Base-by-base conservation (phyloP, 2,797 vertebrate species). In the Micrastur ruficollis region DNA sequence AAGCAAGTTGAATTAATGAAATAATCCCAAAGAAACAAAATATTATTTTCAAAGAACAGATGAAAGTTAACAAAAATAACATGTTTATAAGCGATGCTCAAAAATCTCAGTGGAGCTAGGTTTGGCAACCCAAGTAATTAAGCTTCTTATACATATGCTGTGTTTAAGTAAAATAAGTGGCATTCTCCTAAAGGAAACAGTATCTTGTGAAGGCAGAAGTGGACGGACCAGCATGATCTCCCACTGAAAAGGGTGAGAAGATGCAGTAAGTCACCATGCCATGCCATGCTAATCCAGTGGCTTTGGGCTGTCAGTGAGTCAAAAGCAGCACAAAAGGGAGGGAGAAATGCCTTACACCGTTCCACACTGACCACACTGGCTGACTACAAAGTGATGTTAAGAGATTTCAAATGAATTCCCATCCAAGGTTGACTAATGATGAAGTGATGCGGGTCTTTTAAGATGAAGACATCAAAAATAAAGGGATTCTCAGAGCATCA, bases 341-440 rank as follows among this genome's bases (percentile, higher is more conserved):
- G 78, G 50, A 90, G 66, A 92, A 87, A 63, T 4, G 31, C 92
- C 94, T 97, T 96, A 97, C 90, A 3, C 68, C 63, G 20, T 75
- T 52, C 52, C 15, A 42, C 86, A 93, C 74, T 26, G 89, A 87
- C 71, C 92, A 94, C 90, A 52, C 5, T 3, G 67, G 88, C 93
- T 85, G 75, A 46, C 89, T 94, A 70, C 40, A 49, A 29, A 85
- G 62, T 38, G 86, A 2, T 20, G 38, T 7, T 93, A 93, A 92
- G 42, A 88, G 65, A 85, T 91, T 87, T 79, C 92, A 93, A 96
- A 81, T 32, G 9, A 83, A 92, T 83, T 93, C 85, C 90, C 93
- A 96, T 97, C 96, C 95, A 83, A 82, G 72, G 62, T 4, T 94
- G 92, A 34, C 91, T 96, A 95, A 91, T 66, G 95, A 78, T 92